Percentiles rank a stretch among this genome's conserved stretches.
Conservation (phyloP, 2,797 vertebrate genomes). For the Chrosomus eos region DNA sequence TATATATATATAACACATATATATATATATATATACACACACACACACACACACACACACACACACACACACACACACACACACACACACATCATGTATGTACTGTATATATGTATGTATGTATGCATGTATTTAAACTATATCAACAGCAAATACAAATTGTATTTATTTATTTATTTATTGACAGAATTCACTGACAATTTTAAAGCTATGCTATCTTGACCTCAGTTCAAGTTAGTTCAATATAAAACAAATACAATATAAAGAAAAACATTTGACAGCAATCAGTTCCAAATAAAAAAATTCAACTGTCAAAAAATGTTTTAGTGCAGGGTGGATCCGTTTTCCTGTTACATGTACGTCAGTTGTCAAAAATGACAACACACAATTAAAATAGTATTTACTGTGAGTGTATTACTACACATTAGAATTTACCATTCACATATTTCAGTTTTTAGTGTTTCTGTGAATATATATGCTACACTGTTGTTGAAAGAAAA, state of each 20-base stretch:
- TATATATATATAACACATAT: too few species aligned
- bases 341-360: not conserved
- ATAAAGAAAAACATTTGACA: not conserved
- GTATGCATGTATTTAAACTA: too few species aligned
- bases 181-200: not conserved
- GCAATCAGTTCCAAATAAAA: not conserved
- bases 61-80: too few species aligned
- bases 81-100: too few species aligned
- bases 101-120: too few species aligned
- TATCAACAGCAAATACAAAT: not conserved
- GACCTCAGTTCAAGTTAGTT: not conserved
- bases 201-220: not conserved
- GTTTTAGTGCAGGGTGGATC: constrained; percentile 23
- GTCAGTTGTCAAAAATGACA: constrained; percentile 24
- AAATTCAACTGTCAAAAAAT: not conserved
- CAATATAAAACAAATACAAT: not conserved
- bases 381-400: not conserved
- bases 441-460: not conserved
- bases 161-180: not conserved
- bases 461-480: not conserved
- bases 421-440: not conserved
- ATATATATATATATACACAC: too few species aligned
- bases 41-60: too few species aligned
- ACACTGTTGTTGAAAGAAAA: not conserved
- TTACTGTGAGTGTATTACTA: not conserved